phyloP scores from a whole-genome alignment of 2,888 invertebrate genomes.

The Strigamia crassipes region DNA sequence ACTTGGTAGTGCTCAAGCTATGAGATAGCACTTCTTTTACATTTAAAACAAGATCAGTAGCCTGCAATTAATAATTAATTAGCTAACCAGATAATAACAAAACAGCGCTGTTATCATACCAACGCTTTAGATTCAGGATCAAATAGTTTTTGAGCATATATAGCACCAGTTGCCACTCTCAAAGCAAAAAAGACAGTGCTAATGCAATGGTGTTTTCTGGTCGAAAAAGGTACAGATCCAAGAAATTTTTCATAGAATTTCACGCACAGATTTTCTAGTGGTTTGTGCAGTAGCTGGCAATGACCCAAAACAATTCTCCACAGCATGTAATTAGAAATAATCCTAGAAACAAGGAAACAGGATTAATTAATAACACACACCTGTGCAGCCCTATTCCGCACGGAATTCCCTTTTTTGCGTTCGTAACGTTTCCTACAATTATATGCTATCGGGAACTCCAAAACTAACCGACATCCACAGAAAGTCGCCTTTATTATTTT shows the following conservation, averaged over 20 bases:
- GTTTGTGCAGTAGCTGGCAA: slow-evolving; percentile 67
- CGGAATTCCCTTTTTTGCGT: no score
- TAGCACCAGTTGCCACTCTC: slow-evolving; percentile 67
- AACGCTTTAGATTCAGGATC: slow-evolving; percentile 75
- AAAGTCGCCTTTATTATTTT: no score
- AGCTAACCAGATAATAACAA: background rate
- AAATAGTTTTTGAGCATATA: slow-evolving; percentile 86
- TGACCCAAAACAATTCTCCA: slow-evolving; percentile 82
- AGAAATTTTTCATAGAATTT: slow-evolving; percentile 45
- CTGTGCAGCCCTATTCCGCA: no score
- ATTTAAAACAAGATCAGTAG: slow-evolving; percentile 75
- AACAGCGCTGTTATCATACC: slow-evolving; percentile 55
- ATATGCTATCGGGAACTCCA: no score
- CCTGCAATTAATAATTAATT: slow-evolving; percentile 21
- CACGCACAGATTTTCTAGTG: slow-evolving; percentile 20
- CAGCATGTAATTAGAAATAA: slow-evolving; percentile 87
- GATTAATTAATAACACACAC: no score
- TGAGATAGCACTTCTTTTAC: slow-evolving; percentile 81
- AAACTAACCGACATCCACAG: no score
- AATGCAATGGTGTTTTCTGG: slow-evolving; percentile 47
- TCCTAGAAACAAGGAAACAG: slow-evolving; percentile 57
- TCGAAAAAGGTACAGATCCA: slow-evolving; percentile 45
- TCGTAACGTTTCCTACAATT: no score
- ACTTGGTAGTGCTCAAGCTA: slow-evolving; percentile 76
- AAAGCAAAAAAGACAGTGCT: slow-evolving; percentile 25